Conservation (phyloP, 2,113 vertebrate genomes). For the Eptesicus fuscus region DNA sequence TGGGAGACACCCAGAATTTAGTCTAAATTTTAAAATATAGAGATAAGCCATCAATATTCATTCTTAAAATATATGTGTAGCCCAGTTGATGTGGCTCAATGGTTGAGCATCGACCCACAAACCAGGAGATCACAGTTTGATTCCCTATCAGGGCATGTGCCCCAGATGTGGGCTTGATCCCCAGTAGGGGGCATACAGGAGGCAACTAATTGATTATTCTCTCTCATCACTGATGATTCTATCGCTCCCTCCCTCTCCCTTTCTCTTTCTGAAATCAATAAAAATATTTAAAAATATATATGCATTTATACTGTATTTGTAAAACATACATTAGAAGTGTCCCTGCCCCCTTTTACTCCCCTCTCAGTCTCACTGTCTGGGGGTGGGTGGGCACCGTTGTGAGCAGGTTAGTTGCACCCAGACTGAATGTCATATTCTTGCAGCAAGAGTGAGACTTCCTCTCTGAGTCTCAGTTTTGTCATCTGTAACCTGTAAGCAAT, state of each 20-base stretch:
- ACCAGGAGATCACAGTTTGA: too few relatives aligned
- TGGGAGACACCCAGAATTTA: not conserved
- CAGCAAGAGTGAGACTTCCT: not conserved
- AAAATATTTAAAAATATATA: too few relatives aligned
- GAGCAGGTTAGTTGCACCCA: not conserved
- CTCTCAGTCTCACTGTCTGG: not conserved
- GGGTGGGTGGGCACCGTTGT: rapidly evolving
- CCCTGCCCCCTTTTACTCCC: not conserved
- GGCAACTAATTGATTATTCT: too few relatives aligned
- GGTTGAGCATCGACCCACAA: too few relatives aligned
- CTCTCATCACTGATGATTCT: too few relatives aligned
- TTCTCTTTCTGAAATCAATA: too few relatives aligned
- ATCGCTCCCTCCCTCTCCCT: too few relatives aligned
- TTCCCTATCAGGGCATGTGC: too few relatives aligned
- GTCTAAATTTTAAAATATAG: not conserved
- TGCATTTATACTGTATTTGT: not conserved
- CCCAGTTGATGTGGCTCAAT: too few relatives aligned
- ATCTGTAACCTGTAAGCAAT: not conserved
- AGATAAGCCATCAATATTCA: not conserved
- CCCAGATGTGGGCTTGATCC: too few relatives aligned
- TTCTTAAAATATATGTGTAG: not conserved
- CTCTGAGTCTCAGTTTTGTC: not conserved
- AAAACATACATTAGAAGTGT: not conserved
- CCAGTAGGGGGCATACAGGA: too few relatives aligned
- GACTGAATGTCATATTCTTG: not conserved